phyloP scores from a whole-genome alignment of 2,888 invertebrate genomes.

The Exocentrus adspersus region DNA sequence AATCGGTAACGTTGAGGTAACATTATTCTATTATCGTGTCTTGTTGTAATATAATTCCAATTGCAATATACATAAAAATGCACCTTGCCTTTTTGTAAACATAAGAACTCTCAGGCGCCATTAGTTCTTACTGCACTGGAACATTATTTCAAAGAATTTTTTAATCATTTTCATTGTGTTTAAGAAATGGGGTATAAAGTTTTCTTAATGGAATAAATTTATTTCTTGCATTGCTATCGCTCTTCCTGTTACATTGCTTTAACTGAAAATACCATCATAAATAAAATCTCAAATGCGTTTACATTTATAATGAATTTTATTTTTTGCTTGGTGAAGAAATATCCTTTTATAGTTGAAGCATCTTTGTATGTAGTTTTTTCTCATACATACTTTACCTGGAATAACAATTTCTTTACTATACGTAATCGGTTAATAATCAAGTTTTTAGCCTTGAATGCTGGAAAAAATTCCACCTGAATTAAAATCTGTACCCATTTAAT shows the following conservation, averaged over 20 bases:
- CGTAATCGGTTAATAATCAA: neutral
- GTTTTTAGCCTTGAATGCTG: constrained; percentile 21
- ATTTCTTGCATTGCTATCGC: constrained; percentile 53
- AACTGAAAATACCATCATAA: constrained; percentile 48
- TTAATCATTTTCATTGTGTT: constrained; percentile 55
- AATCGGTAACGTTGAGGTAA: constrained; percentile 25
- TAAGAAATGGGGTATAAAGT: constrained; percentile 50
- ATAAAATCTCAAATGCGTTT: constrained; percentile 46
- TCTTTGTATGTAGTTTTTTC: constrained; percentile 28
- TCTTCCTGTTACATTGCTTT: constrained; percentile 52
- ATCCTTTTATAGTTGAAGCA: constrained; percentile 35
- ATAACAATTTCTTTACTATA: neutral
- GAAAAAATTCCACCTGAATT: constrained; percentile 48
- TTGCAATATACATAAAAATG: constrained; percentile 46
- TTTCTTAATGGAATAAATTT: constrained; percentile 55
- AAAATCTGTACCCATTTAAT: constrained; percentile 59
- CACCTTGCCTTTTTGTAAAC: constrained; percentile 30
- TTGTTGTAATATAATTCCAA: constrained; percentile 31
- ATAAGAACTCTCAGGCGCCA: constrained; percentile 41
- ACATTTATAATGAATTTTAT: constrained; percentile 49
- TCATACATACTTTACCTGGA: neutral
- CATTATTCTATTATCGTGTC: constrained; percentile 21
- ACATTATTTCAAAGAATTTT: constrained; percentile 54
- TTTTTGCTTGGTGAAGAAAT: constrained; percentile 40
- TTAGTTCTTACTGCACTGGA: constrained; percentile 54